Conservation (phyloP, 2,113 vertebrate genomes). For the Chitala chitala region DNA sequence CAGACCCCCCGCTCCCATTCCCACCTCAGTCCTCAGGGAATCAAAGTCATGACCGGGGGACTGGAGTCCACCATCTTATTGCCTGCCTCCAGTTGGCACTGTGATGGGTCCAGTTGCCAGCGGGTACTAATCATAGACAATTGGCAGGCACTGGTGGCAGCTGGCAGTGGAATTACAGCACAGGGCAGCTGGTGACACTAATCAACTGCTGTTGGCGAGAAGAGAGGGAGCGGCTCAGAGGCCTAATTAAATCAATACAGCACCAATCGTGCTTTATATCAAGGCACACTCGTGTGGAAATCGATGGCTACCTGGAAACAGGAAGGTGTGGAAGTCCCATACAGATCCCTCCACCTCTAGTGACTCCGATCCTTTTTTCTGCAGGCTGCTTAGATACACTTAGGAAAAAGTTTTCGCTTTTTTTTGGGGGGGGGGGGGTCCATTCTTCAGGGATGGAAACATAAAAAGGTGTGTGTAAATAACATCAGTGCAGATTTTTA, state of each 20-base stretch:
- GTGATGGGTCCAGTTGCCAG: conserved; percentile 17
- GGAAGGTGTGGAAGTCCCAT: too few species aligned
- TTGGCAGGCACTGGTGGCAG: conserved; percentile 20
- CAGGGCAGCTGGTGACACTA: conserved; percentile 22
- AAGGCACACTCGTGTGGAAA: conserved; percentile 21
- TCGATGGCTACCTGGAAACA: conserved; percentile 4
- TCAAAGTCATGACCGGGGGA: not conserved
- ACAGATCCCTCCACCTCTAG: not conserved
- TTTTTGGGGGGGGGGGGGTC: too few species aligned
- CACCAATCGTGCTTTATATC: conserved; percentile 26
- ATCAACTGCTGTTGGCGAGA: conserved; percentile 10
- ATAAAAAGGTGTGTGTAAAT: not conserved
- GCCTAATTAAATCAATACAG: conserved; percentile 34
- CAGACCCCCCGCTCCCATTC: not conserved
- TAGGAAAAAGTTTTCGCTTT: too few species aligned
- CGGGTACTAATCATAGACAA: conserved; percentile 18
- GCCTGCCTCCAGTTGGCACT: conserved; percentile 38
- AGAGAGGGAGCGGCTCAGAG: not conserved
- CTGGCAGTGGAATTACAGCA: conserved; percentile 24
- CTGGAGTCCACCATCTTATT: conserved; percentile 23
- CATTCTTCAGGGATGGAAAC: too few species aligned
- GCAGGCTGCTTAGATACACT: too few species aligned
- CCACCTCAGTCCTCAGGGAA: not conserved
- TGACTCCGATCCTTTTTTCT: not conserved
- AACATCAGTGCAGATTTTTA: not conserved